A percentile compares a stretch with the other conserved stretches of the same genome.
Evolutionary conservation across 2,888 invertebrate species (phyloP).

Genomic region (Crepidodera aurea): DNA sequence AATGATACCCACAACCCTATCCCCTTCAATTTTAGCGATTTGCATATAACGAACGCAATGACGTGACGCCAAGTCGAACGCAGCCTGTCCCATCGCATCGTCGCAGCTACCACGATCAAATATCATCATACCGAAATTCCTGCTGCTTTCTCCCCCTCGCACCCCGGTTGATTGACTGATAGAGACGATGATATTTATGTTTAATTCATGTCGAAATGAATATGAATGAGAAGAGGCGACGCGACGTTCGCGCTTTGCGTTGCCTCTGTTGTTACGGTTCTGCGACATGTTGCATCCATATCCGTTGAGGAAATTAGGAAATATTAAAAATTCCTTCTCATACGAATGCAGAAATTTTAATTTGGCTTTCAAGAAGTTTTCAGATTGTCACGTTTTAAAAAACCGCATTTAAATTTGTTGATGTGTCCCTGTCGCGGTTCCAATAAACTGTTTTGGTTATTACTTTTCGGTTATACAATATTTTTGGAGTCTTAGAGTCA

Average conservation of each 20-base stretch:
- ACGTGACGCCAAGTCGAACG: background rate
- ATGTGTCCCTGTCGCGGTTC: too few species aligned
- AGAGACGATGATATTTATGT: slow-evolving; percentile 31
- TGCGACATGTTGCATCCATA: slow-evolving; percentile 27
- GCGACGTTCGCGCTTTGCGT: slow-evolving; percentile 11
- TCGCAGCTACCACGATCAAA: background rate
- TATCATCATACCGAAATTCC: slow-evolving; percentile 21
- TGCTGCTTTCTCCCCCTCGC: background rate
- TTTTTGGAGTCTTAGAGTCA: too few species aligned
- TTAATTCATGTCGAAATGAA: slow-evolving; percentile 35
- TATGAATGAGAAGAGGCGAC: slow-evolving; percentile 33
- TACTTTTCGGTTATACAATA: too few species aligned
- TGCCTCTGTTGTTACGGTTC: background rate
- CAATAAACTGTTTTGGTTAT: too few species aligned
- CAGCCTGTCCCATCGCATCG: background rate
- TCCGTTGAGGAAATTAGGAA: slow-evolving; percentile 16
- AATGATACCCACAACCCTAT: slow-evolving; percentile 17
- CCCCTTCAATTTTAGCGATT: slow-evolving; percentile 13
- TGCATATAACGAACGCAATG: slow-evolving; percentile 21
- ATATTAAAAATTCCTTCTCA: slow-evolving; percentile 8
- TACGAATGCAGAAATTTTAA: background rate
- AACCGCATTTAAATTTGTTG: too few species aligned
- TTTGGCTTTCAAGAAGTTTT: too few species aligned
- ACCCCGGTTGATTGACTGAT: slow-evolving; percentile 29
- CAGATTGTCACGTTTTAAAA: too few species aligned